Evolutionary conservation across 2,888 invertebrate species (phyloP), one percentile per base, ranked within the genome.

Genomic region (Tipula confusa): DNA sequence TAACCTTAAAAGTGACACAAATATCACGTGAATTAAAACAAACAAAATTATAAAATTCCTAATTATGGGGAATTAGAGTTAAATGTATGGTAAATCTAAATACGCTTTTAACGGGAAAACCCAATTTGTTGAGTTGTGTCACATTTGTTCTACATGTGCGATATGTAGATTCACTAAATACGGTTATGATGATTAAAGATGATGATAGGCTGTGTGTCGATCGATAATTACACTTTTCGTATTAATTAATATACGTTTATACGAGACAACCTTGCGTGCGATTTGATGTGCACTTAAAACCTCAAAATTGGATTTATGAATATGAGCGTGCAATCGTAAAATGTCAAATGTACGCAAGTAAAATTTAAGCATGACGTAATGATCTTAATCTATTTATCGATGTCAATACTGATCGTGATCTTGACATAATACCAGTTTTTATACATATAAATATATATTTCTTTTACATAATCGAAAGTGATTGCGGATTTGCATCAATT

Each of bases 301-400:
- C 6, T 7, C 9, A 7, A 18, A 24, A 64, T 24, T 13, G 24
- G 24, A 64, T 24, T 64, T 64, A 24, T 64, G 24, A 24, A 64
- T 64, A 64, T 64, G 31, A 31, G 64, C 64, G 24, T 2, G 64
- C 64, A 7, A 64, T 24, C 64, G 64, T 13, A 64, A 64, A 64
- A 64, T 64, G 64, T 64, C 64, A 64, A 64, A 64, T 64, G n/a
- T n/a, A 18, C 9, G 9, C 64, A 64, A 24, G 24, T 64, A 24
- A 64, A 64, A 24, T 64, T 64, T 64, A 24, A n/a, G n/a, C 18
- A 24, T 64, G 24, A 64, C 64, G 24, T 9, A 64, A 64, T 64
- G 64, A 64, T 64, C 64, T 18, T 64, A 64, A 64, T 64, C 64
- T 64, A 64, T 64, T 64, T 64, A 64, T 64, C 64, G 64, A 33